Evolutionary conservation across 1,140 invertebrate species (phyloP).

Genomic region (Heliconius hewitsoni): DNA sequence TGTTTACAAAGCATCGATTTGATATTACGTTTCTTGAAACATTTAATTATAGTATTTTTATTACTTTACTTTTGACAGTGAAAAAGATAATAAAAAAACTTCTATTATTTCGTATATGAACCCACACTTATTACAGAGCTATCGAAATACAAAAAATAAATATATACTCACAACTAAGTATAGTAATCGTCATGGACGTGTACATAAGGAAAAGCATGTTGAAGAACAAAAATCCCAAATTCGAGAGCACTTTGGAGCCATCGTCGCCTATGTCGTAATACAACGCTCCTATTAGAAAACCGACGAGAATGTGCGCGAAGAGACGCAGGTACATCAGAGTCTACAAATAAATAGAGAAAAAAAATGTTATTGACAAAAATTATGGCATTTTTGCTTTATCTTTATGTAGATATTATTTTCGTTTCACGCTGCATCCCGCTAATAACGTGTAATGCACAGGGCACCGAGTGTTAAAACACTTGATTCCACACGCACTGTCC

Average conservation of each 20-base stretch:
- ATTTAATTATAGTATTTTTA: too few species aligned
- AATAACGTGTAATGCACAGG: neutral
- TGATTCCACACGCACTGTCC: neutral
- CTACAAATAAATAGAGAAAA: conserved; percentile 76
- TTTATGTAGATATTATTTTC: neutral
- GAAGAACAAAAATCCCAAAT: conserved; percentile 98
- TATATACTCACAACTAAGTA: conserved; percentile 93
- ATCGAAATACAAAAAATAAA: neutral
- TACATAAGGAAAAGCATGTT: conserved; percentile 99
- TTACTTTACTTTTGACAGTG: too few species aligned
- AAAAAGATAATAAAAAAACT: too few species aligned
- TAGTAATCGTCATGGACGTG: conserved; percentile 98
- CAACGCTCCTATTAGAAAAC: conserved; percentile 94
- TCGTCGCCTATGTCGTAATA: conserved; percentile 97
- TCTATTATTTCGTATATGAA: too few species aligned
- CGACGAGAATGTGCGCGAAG: conserved; percentile 95
- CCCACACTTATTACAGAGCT: too few species aligned
- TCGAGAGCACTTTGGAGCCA: conserved; percentile 96
- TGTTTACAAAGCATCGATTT: too few species aligned
- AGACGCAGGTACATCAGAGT: conserved; percentile 96
- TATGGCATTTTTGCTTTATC: too few species aligned
- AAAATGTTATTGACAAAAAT: neutral
- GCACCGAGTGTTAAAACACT: neutral
- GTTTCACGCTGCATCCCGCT: neutral
- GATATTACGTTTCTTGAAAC: too few species aligned